Base-by-base conservation (phyloP, 2,113 vertebrate genomes). In the Pelmatolapia mariae region DNA sequence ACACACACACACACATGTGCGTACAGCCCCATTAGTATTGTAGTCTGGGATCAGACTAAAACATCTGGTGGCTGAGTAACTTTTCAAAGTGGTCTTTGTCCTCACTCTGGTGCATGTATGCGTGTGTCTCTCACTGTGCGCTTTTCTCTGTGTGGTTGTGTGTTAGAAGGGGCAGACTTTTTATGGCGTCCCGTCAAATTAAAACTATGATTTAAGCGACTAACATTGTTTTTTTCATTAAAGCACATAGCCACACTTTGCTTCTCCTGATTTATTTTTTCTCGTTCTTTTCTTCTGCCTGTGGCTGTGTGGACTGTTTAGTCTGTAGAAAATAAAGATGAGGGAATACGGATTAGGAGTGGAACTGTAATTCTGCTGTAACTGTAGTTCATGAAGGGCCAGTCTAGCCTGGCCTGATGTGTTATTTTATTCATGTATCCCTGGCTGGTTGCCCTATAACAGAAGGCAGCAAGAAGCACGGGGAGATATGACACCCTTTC, bases 21-120 rank as follows among this genome's bases (percentile, higher is more conserved):
- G 16, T 10, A 82, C 84, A 86, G 86, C 66, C 90, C 92, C 90
- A 93, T 94, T 94, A 94, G 92, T 92, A 89, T 93, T 91, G 93
- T 93, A 92, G 95, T 95, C 94, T 94, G 93, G 92, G 91, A 88
- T 94, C 89, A 92, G 91, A 93, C 89, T 92, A 84, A 93, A 95
- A 96, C 95, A 96, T 96, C 95, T 96, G 95, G 95, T 90, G 90
- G 92, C 93, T 87, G 89, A 92, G 90, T 79, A 94, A 94, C 89
- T 92, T 94, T 95, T 96, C 94, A 95, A 95, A 93, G 93, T 95
- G 84, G 93, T 93, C 93, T 95, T 95, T 95, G 95, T 96, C 94
- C 90, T 94, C 85, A 85, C 86, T 88, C 33, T 79, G 76, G 91
- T 87, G 73, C 78, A 66, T 85, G 89, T 54, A 53, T 87, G 84